These are phyloP conservation scores for Oryzias javanicus DNA, from an alignment of 2,113 vertebrate genomes.

Conservation along the genomic window DNA sequence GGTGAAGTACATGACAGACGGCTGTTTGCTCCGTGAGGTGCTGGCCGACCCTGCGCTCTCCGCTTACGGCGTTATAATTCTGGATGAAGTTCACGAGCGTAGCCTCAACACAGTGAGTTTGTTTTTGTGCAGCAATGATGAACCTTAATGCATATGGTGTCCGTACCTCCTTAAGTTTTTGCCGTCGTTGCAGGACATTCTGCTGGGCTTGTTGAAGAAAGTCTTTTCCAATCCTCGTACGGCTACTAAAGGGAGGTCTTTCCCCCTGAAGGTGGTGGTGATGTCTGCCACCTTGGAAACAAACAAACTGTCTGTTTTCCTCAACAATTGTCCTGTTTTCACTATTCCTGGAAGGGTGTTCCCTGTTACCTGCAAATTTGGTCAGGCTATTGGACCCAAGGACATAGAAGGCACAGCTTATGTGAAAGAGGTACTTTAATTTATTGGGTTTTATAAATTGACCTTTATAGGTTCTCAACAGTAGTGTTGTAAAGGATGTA, in stretches of 20 bases:
- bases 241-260: conserved; percentile 64
- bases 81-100: conserved; percentile 97
- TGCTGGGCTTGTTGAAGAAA: conserved; percentile 94
- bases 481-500: background rate
- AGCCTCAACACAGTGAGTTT: conserved; percentile 94
- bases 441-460: background rate
- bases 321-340: conserved; percentile 86
- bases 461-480: background rate
- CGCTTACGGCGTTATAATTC: conserved; percentile 87
- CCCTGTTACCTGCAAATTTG: conserved; percentile 88
- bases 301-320: conserved; percentile 88
- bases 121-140: background rate
- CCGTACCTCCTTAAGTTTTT: background rate
- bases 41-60: conserved; percentile 85
- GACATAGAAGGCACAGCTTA: conserved; percentile 86
- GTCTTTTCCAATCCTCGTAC: conserved; percentile 77
- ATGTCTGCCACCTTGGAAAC: conserved; percentile 97
- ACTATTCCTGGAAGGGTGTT: conserved; percentile 89
- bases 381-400: conserved; percentile 87
- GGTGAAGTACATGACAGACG: conserved; percentile 96
- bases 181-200: conserved; percentile 83
- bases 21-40: conserved; percentile 91
- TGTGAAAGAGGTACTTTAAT: conserved; percentile 85
- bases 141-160: background rate
- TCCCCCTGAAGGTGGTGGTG: conserved; percentile 87